Evolutionary conservation across 2,113 vertebrate species (phyloP).

Genomic region (Pristiophorus japonicus): DNA sequence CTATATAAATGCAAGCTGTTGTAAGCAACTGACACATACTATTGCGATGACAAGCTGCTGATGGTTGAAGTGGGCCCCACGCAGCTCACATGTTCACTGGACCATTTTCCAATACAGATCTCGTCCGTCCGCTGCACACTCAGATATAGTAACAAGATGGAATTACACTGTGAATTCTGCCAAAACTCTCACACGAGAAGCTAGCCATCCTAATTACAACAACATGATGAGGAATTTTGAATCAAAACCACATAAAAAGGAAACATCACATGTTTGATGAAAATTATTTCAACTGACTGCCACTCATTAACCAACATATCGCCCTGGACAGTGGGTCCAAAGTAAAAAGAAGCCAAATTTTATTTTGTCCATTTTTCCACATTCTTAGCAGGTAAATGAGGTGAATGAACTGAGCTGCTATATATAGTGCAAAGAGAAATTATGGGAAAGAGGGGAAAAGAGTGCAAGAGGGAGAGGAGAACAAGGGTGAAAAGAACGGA

Average conservation of each 20-base stretch:
- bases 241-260: background rate
- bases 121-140: background rate
- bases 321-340: background rate
- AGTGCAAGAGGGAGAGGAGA: background rate
- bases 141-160: constrained; percentile 6
- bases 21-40: background rate
- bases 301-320: background rate
- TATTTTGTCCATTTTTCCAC: background rate
- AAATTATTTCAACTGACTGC: background rate
- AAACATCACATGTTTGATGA: background rate
- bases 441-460: background rate
- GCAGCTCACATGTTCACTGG: background rate
- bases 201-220: background rate
- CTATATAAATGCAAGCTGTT: background rate
- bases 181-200: background rate
- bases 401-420: background rate
- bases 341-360: background rate
- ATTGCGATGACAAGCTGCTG: background rate
- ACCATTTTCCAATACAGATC: background rate
- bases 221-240: background rate
- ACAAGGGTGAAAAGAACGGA: background rate
- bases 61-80: background rate
- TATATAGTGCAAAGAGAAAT: background rate
- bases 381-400: background rate
- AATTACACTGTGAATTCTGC: background rate